These are phyloP conservation scores for Falcunculus frontatus DNA, from an alignment of 2,113 vertebrate genomes.

Conservation along the genomic window DNA sequence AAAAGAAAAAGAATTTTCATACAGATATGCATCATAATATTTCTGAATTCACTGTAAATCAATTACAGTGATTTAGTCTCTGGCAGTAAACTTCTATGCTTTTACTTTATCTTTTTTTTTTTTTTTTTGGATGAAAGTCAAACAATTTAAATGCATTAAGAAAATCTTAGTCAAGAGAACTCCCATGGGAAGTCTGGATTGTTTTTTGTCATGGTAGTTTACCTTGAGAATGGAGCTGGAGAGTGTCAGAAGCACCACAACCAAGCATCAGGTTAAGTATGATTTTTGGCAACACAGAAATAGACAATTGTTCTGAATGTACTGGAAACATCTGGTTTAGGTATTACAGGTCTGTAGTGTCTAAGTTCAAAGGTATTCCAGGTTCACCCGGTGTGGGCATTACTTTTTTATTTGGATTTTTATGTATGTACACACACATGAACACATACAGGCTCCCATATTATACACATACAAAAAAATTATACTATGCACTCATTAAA, in stretches of 20 bases:
- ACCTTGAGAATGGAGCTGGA: neutral
- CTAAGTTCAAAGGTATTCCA: neutral
- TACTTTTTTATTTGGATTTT: neutral
- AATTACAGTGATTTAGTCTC: neutral
- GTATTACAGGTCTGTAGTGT: neutral
- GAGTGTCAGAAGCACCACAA: neutral
- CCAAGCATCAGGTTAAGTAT: neutral
- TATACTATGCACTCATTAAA: neutral
- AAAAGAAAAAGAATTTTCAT: neutral
- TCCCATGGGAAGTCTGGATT: neutral
- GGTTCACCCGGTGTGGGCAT: neutral
- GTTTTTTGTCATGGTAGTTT: neutral
- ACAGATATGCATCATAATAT: neutral
- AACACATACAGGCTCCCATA: neutral
- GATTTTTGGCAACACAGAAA: neutral
- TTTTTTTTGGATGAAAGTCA: neutral
- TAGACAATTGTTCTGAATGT: neutral
- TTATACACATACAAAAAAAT: neutral
- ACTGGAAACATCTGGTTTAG: neutral
- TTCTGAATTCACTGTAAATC: too few relatives aligned
- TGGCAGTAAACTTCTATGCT: neutral
- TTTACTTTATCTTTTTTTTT: neutral
- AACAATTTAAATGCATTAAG: neutral
- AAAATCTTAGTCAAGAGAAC: neutral
- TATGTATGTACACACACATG: neutral